Evolutionary conservation across 2,113 vertebrate species (phyloP), one percentile per base, ranked within the genome.

Genomic region (Todiramphus chloris): DNA sequence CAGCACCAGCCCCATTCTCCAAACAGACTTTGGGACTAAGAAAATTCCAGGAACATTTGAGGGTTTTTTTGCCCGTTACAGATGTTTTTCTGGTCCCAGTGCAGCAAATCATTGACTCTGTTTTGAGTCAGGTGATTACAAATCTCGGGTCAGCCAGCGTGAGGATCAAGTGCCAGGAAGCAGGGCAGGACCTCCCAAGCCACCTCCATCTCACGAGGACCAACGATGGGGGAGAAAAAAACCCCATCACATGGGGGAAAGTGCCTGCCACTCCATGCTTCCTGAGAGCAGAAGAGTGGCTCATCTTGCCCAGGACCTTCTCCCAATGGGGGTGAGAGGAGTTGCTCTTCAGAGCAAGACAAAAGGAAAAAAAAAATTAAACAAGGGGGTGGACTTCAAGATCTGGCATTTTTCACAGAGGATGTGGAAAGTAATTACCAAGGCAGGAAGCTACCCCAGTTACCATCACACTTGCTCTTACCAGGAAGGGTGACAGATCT

Each of bases 201-300:
- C 39, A 55, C 27, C 25, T 63, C 11, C 30, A 50, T 41, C 70
- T 85, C n/a, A 23, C n/a, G 20, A 37, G 33, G 7, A 74, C 27
- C 66, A 82, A 53, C 2, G 5, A 24, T 2, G 46, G 18, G 4
- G 20, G 23, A 25, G 48, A 59, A 87, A 59, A 86, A 60, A 91
- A 73, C 16, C 48, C 48, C 48, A 50, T 11, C 48, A 6, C 0
- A 0, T 2, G 2, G 18, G 31, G 13, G 16, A 58, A 68, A 53
- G 39, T 18, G 41, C 39, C 84, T 6, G 16, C 11, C 13, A 30
- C 74, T 92, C 19, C 35, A 50, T 46, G 16, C 48, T 35, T n/a
- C 43, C 43, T 3, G 10, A 80, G n/a, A 60, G 14, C 35, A 84
- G 16, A 84, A 13, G 28, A 64, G 31, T 24, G 69, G 15, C 41